Percentiles rank a stretch among this genome's conserved stretches.
phyloP scores from a whole-genome alignment of 2,888 invertebrate genomes.

The Mycalesis mineus region DNA sequence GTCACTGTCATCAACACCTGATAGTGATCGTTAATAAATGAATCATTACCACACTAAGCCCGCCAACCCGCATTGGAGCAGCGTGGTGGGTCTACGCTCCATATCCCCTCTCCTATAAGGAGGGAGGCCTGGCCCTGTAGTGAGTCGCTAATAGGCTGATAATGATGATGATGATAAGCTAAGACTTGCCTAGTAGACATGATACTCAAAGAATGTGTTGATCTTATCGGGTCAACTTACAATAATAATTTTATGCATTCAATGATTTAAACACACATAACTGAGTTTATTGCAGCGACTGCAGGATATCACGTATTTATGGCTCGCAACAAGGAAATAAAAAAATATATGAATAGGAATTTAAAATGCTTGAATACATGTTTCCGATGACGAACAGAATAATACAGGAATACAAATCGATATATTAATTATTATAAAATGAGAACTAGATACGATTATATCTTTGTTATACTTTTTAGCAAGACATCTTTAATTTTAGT shows the following conservation, averaged over 20 bases:
- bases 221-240: neutral
- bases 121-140: too few species aligned
- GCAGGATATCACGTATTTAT: neutral
- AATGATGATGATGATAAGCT: too few species aligned
- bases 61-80: too few species aligned
- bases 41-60: too few species aligned
- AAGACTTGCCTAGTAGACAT: neutral
- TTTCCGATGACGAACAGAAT: neutral
- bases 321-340: neutral
- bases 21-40: too few species aligned
- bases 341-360: neutral
- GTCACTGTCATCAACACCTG: too few species aligned
- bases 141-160: too few species aligned
- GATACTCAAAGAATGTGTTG: neutral
- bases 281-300: neutral
- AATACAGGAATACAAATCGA: neutral
- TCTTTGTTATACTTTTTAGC: too few species aligned
- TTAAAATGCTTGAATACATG: conserved; percentile 1
- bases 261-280: neutral
- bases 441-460: too few species aligned
- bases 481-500: too few species aligned
- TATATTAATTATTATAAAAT: neutral
- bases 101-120: too few species aligned
- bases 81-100: too few species aligned
- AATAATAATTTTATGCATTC: neutral